Conservation (phyloP, 2,797 vertebrate species). For the Lepidocolaptes lacrymiger region DNA sequence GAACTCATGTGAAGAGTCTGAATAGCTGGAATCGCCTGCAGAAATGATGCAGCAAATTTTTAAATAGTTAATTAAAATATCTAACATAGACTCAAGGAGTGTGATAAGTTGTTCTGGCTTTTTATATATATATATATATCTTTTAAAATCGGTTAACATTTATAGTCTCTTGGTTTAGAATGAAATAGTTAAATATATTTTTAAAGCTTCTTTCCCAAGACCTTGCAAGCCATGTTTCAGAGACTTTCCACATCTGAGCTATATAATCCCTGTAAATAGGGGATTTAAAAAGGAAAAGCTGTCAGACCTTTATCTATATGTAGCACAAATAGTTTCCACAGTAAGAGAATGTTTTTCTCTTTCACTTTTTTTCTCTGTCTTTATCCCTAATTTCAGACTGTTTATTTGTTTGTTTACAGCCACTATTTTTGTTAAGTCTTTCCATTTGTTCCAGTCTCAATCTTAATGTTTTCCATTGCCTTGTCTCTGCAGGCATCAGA, state of each 20-base stretch:
- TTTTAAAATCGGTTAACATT: neutral
- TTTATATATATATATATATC: neutral
- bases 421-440: neutral
- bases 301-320: conserved; percentile 7
- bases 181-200: neutral
- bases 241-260: neutral
- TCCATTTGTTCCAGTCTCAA: neutral
- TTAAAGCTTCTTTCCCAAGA: neutral
- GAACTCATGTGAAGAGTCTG: neutral
- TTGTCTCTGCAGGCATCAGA: neutral
- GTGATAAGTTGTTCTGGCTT: neutral
- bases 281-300: conserved; percentile 4
- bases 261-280: conserved; percentile 3
- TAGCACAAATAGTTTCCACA: neutral
- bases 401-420: neutral
- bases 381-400: neutral
- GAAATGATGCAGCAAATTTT: neutral
- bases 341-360: neutral
- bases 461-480: neutral
- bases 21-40: neutral
- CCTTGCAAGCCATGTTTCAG: neutral
- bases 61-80: neutral
- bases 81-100: neutral
- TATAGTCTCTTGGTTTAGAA: neutral
- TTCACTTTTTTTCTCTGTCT: neutral